A percentile compares a stretch with the other conserved stretches of the same genome.
These are phyloP conservation scores for Oreochromis mossambicus DNA, from an alignment of 2,797 vertebrate genomes.

Conservation along the genomic window DNA sequence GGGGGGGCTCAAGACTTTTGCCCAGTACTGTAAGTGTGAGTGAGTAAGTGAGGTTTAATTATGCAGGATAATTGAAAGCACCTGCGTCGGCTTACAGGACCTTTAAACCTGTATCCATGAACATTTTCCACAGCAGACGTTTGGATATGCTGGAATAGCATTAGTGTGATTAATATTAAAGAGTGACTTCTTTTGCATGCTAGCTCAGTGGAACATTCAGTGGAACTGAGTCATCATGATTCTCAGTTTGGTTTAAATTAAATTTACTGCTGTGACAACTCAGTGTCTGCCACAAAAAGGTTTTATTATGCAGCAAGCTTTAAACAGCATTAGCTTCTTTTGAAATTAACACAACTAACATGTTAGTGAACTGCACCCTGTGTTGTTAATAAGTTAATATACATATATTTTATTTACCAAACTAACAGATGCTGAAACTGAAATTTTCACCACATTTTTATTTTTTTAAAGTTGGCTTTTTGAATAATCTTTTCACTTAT, in stretches of 20 bases:
- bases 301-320: not conserved
- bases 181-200: not conserved
- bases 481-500: no score
- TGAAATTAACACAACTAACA: not conserved
- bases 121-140: not conserved
- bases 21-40: not conserved
- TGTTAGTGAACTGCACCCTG: not conserved
- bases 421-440: not conserved
- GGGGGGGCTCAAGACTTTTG: not conserved
- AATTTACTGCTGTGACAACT: not conserved
- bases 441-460: not conserved
- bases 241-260: not conserved
- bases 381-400: not conserved
- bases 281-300: not conserved
- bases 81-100: not conserved
- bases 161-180: not conserved
- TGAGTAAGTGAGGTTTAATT: not conserved
- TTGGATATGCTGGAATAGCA: not conserved
- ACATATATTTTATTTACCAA: not conserved
- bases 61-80: not conserved
- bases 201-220: not conserved
- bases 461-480: not conserved
- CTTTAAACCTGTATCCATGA: not conserved
- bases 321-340: not conserved
- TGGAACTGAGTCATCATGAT: not conserved